A percentile compares a stretch with the other conserved stretches of the same genome.
Conservation (phyloP, 2,797 vertebrate species). For the Lithobates sylvaticus region DNA sequence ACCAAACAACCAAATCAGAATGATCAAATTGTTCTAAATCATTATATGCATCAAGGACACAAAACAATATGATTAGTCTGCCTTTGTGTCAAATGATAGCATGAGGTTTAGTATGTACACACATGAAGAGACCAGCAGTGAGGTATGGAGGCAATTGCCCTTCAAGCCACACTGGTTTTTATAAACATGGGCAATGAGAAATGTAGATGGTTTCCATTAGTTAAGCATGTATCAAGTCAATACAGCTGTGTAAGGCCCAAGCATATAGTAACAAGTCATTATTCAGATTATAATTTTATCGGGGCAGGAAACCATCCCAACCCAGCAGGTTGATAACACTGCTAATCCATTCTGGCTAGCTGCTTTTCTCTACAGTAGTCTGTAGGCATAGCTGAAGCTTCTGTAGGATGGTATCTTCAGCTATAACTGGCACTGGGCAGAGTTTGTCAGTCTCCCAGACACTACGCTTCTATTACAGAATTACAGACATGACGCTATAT, state of each 20-base stretch:
- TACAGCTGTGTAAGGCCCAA: background rate
- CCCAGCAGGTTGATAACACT: background rate
- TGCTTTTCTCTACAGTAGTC: background rate
- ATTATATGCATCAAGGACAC: slow-evolving; percentile 7
- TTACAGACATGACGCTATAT: too few species aligned
- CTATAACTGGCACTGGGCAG: too few species aligned
- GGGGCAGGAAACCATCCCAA: background rate
- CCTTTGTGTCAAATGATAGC: background rate
- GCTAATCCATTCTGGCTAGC: too few species aligned
- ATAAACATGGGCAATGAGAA: background rate
- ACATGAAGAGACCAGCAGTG: background rate
- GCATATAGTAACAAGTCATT: background rate
- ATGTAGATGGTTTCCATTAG: background rate
- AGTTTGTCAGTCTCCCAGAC: too few species aligned
- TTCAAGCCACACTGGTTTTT: slow-evolving; percentile 1
- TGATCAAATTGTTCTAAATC: background rate
- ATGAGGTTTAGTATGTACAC: background rate
- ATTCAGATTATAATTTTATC: background rate
- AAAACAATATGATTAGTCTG: background rate
- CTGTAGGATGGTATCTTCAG: too few species aligned
- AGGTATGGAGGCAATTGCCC: background rate
- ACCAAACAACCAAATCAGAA: slow-evolving; percentile 10
- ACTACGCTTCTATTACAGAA: too few species aligned
- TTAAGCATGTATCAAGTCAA: background rate
- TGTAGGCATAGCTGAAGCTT: too few species aligned